phyloP scores from a whole-genome alignment of 2,888 invertebrate species.

The Antitype chi region DNA sequence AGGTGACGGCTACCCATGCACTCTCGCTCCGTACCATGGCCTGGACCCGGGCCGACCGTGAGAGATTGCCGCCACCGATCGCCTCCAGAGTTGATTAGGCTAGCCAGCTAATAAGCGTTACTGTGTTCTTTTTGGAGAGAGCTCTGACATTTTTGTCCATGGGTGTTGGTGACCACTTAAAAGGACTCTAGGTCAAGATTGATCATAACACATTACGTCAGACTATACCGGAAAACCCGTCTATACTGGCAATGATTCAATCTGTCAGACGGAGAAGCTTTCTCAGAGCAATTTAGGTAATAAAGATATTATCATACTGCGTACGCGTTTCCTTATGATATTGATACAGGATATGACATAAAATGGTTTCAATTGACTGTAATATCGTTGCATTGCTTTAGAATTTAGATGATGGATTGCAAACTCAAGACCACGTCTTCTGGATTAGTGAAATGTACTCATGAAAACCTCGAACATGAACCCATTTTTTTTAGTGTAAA shows the following conservation, averaged over 20 bases:
- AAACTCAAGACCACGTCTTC: not conserved
- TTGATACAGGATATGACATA: conserved; percentile 18
- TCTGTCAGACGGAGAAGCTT: conserved; percentile 15
- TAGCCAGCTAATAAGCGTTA: not conserved
- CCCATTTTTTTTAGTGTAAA: not conserved
- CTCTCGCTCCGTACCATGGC: too few relatives aligned
- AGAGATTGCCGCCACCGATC: too few relatives aligned
- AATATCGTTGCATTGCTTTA: not conserved
- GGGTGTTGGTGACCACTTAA: not conserved
- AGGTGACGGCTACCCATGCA: too few relatives aligned
- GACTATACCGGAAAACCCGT: conserved; percentile 28
- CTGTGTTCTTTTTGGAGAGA: not conserved
- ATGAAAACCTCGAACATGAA: not conserved
- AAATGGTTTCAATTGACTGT: conserved; percentile 21
- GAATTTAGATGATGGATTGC: not conserved
- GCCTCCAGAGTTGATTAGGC: too few relatives aligned
- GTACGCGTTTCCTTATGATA: conserved; percentile 36
- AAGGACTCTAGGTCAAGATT: not conserved
- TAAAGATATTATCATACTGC: conserved; percentile 39
- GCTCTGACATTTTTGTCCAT: too few relatives aligned
- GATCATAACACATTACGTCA: not conserved
- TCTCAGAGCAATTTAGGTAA: conserved; percentile 36
- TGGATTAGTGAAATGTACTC: not conserved
- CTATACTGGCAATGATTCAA: conserved; percentile 15
- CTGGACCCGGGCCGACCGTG: too few relatives aligned